Percentiles rank a stretch among this genome's conserved stretches.
Evolutionary conservation across 2,888 invertebrate genomes (phyloP).

Genomic region (Melieria omissa): DNA sequence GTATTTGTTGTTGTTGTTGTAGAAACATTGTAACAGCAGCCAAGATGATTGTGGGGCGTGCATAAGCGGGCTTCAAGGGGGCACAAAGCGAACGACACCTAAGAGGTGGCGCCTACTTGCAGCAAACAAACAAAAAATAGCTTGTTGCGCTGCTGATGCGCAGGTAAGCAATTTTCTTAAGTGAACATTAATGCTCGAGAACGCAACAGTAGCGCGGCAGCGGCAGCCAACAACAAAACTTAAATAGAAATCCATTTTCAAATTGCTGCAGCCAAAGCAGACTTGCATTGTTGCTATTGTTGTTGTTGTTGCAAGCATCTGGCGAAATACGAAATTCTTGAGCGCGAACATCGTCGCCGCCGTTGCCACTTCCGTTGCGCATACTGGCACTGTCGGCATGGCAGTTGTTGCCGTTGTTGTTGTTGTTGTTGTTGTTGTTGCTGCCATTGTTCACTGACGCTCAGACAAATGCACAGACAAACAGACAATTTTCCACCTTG

Average conservation of each 20-base stretch:
- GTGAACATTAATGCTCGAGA: conserved; percentile 58
- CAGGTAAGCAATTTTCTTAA: conserved; percentile 55
- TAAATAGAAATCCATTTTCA: conserved; percentile 34
- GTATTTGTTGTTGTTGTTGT: no score
- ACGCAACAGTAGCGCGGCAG: conserved; percentile 22
- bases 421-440: conserved; percentile 1
- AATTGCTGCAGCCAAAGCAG: conserved; percentile 23
- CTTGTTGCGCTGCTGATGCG: background rate
- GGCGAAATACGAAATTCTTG: background rate
- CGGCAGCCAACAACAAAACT: conserved; percentile 26
- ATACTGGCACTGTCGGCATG: background rate
- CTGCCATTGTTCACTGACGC: background rate
- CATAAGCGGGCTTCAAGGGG: no score
- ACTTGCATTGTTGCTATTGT: background rate
- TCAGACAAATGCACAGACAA: conserved; percentile 19
- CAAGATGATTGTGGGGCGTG: no score
- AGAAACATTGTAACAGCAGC: no score
- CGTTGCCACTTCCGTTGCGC: background rate
- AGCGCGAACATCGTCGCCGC: background rate
- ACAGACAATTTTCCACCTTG: conserved; percentile 35
- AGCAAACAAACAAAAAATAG: no score
- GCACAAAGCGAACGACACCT: no score
- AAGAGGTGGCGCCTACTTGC: no score
- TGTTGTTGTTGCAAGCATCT: background rate
- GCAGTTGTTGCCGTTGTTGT: background rate